phyloP scores from a whole-genome alignment of 92 coral and sea anemone genomes.

The Heliopora coerulea region DNA sequence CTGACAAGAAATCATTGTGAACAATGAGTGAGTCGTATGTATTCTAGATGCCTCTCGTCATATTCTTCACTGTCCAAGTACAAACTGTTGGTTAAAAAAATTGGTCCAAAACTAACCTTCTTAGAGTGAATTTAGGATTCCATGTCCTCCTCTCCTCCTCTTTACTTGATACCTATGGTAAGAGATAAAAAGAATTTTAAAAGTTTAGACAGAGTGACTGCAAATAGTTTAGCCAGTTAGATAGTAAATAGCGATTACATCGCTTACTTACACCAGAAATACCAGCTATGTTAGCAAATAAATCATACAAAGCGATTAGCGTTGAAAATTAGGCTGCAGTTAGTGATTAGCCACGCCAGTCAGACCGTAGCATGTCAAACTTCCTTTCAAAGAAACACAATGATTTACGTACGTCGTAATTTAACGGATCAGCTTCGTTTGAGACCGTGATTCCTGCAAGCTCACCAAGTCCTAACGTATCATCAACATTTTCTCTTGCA shows the following conservation, averaged over 20 bases:
- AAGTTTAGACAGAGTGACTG: background rate
- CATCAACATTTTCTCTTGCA: conserved; percentile 73
- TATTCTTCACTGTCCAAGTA: background rate
- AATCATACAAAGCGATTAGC: too few relatives aligned
- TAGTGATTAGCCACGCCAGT: too few relatives aligned
- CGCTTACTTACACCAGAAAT: too few relatives aligned
- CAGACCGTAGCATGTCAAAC: too few relatives aligned
- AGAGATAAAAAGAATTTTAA: background rate
- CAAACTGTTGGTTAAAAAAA: background rate
- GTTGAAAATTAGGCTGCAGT: too few relatives aligned
- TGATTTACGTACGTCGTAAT: conserved; percentile 69
- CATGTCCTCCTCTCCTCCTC: conserved; percentile 53
- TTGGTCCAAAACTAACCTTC: conserved; percentile 58
- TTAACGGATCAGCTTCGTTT: conserved; percentile 92
- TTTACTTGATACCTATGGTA: conserved; percentile 27
- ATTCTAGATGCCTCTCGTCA: background rate
- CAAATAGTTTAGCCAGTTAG: too few relatives aligned
- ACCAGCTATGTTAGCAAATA: too few relatives aligned
- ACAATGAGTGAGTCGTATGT: background rate
- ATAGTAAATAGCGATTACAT: too few relatives aligned
- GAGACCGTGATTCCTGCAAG: conserved; percentile 92
- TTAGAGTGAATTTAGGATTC: conserved; percentile 88
- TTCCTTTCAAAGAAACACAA: background rate
- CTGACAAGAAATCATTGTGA: too few relatives aligned
- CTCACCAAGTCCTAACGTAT: conserved; percentile 87